Evolutionary conservation across 2,888 invertebrate species (phyloP), one percentile per base, ranked within the genome.

Genomic region (Kryphioiulus occultus): DNA sequence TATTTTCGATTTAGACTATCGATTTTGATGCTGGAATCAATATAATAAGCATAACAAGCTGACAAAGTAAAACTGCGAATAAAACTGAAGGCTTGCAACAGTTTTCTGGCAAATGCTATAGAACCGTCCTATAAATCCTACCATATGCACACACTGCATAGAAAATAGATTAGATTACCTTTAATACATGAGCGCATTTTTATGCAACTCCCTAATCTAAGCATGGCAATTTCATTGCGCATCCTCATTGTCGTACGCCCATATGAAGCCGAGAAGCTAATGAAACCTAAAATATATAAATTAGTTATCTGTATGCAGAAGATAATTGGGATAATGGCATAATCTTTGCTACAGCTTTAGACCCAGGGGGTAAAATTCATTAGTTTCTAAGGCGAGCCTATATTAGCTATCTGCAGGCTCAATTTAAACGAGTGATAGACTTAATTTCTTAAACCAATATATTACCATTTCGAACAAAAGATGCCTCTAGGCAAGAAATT

Each of bases 361-460:
- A 19, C 68, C 26, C 68, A 2, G 68, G 68, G 68, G 68, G 68
- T 68, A 68, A 68, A 68, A 68, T 68, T 26, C 26, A 26, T 68
- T 68, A 68, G 68, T 68, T 68, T 26, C 68, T 68, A 68, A 68
- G 22, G 26, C 68, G 26, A 68, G 26, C 17, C 22, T 68, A 9
- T 26, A 68, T 26, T 22, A 68, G 68, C 26, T 10, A 68, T 68
- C 68, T 26, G 22, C 26, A 26, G 26, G 68, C 68, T 68, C 68
- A 68, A 68, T 68, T 68, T 26, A 68, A 26, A 68, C 68, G 12
- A 26, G 68, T 26, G 68, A 68, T 68, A 68, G 68, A 68, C 68
- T 68, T 68, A 68, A 68, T 68, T 68, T 68, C 68, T 68, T 68
- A 68, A 68, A 26, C 68, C 26, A 68, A 68, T 68, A 68, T 68